A percentile compares a stretch with the other conserved stretches of the same genome.
These are phyloP conservation scores for Strigops habroptila DNA, from an alignment of 2,113 vertebrate genomes.

Conservation along the genomic window DNA sequence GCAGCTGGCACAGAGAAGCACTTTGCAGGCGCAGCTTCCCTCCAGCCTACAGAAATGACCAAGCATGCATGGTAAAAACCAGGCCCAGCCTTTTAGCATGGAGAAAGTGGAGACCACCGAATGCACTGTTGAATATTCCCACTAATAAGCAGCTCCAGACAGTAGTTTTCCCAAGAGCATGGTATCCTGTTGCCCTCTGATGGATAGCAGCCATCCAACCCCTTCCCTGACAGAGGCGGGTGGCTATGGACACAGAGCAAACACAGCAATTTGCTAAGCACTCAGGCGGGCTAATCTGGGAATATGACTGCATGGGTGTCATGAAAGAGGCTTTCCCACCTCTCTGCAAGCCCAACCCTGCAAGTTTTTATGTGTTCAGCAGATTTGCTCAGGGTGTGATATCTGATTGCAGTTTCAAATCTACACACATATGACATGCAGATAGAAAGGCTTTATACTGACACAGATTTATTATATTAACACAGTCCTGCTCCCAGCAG, in stretches of 20 bases:
- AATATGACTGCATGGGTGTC: not conserved
- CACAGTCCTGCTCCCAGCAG: not conserved
- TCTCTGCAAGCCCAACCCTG: not conserved
- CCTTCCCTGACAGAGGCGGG: too few relatives aligned
- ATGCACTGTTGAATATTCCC: not conserved
- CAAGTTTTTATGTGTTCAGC: not conserved
- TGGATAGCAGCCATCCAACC: not conserved
- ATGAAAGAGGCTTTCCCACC: not conserved
- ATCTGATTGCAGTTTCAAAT: not conserved
- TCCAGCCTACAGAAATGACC: not conserved
- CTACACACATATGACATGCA: too few relatives aligned
- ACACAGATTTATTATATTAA: not conserved
- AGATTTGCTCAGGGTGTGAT: not conserved
- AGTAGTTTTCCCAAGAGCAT: accelerated
- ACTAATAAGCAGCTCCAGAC: not conserved
- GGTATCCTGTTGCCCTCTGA: not conserved
- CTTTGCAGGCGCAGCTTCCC: not conserved
- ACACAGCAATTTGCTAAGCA: not conserved
- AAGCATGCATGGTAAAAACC: not conserved
- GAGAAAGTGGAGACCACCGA: not conserved
- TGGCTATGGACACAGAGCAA: too few relatives aligned
- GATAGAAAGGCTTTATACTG: not conserved
- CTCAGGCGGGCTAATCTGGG: not conserved
- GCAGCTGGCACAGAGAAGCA: not conserved
- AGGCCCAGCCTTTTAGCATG: not conserved